Evolutionary conservation across 2,113 vertebrate species (phyloP), one percentile per base, ranked within the genome.

Genomic region (Hiodon alosoides): DNA sequence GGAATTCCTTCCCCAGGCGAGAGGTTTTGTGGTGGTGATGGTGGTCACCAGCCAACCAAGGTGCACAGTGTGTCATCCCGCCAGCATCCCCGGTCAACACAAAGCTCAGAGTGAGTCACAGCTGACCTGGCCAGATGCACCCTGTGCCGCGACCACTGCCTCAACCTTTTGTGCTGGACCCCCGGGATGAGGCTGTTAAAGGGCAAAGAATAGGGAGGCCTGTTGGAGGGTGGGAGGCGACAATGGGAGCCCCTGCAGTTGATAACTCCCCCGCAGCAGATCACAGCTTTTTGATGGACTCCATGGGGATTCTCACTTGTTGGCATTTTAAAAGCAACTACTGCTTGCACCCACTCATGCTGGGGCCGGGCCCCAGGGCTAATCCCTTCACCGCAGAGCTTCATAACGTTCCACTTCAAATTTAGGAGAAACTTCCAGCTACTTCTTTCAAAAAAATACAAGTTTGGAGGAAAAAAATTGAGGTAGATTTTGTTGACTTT

Each of bases 271-370:
- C 72, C 70, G 16, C 70, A 67, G 76, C 67, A 75, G 68, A 72
- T 71, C 50, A 68, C 73, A 61, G 73, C 68, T 71, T 71, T 73
- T 79, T 73, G 75, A 76, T 79, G 67, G 53, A 69, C 77, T 76
- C 79, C 75, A 73, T 73, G 71, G 76, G 81, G 74, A 68, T 81
- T 78, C 78, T 79, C 77, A 70, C 77, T 81, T 75, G 72, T 79
- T 77, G 75, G 77, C 80, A 79, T 76, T 79, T 31, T 31, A 72
- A 72, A 67, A 52, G 69, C 70, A 13, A 58, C 64, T 61, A 54
- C 67, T 65, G 77, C 76, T 76, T 77, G 31, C 31, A 31, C 31
- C 31, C 31, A 31, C 31, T 31, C 31, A 31, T 31, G 31, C 31
- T 31, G 31, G 31, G 31, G 31, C 31, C 2, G 31, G 31, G 31